Evolutionary conservation across 1,140 invertebrate genomes (phyloP), one percentile per base, ranked within the genome.

Genomic region (Heliconius nattereri): DNA sequence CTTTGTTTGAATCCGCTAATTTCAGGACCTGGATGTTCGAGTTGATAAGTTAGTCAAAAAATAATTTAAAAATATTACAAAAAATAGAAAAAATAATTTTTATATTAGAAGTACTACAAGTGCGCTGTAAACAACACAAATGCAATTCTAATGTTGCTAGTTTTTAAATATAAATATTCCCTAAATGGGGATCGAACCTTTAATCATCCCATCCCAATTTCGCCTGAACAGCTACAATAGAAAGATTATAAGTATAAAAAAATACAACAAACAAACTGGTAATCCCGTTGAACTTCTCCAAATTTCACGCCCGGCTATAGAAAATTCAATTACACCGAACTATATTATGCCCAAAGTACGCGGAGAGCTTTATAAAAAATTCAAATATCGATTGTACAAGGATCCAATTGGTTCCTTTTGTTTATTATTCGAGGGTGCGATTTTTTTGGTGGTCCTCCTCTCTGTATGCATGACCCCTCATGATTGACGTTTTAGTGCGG

Each of bases 331-430:
- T 71, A 71, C 71, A 66, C 9, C 60, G 60, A 26, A 26, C 60
- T 66, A 71, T 71, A 71, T 37, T 71, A 71, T 35, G 71, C 71
- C 32, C 19, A 45, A n/a, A 19, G 35, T 35, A 20, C 40, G 11
- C 71, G 29, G 71, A 32, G 71, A 35, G 35, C 7, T 37, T 71
- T 20, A 71, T 71, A 71, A 71, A 71, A 71, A 71, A 71, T 71
- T 71, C 71, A 71, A 35, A 71, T 71, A 71, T 71, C 71, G 71
- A 71, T 71, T 71, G 71, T 71, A 71, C 71, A 71, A 71, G 71
- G 71, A 37, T 37, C 29, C 71, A 71, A 71, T 71, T 71, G 71
- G 71, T 37, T 20, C 32, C 71, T 71, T 66, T 71, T 71, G 71
- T 71, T 71, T 71, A 71, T 71, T 71, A 37, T 35, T 35, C 7